These are phyloP conservation scores for Eustalomyia histrio DNA, from an alignment of 2,888 invertebrate genomes.

Conservation along the genomic window DNA sequence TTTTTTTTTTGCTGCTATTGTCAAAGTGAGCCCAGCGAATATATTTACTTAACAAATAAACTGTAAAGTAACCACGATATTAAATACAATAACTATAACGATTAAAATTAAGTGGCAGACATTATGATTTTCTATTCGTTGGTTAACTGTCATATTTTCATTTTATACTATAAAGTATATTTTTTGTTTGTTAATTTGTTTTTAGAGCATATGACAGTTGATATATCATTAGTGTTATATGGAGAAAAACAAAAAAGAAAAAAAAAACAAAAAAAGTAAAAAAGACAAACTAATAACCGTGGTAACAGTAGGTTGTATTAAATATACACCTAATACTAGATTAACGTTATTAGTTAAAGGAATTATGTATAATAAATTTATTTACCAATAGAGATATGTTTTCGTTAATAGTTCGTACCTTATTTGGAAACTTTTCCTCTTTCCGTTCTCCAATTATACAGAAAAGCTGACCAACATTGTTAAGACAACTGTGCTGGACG, in stretches of 20 bases:
- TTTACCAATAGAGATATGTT: too few species aligned
- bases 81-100: slow-evolving; percentile 46
- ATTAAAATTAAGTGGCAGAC: slow-evolving; percentile 63
- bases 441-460: too few species aligned
- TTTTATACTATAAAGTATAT: slow-evolving; percentile 11
- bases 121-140: slow-evolving; percentile 48
- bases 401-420: too few species aligned
- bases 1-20: neutral
- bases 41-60: slow-evolving; percentile 51
- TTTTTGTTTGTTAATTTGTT: slow-evolving; percentile 31
- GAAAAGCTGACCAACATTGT: too few species aligned
- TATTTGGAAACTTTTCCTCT: too few species aligned
- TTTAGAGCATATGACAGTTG: slow-evolving; percentile 57
- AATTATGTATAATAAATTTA: too few species aligned
- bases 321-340: neutral
- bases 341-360: neutral
- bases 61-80: slow-evolving; percentile 47
- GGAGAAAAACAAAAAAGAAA: slow-evolving; percentile 11
- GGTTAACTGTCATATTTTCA: slow-evolving; percentile 43
- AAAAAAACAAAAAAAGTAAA: too few species aligned
- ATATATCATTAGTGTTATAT: slow-evolving; percentile 50
- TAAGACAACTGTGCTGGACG: too few species aligned
- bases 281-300: slow-evolving; percentile 34
- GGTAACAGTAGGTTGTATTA: slow-evolving; percentile 1
- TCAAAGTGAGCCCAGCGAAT: neutral